Conservation (phyloP, 2,113 vertebrate genomes). For the Takifugu flavidus region DNA sequence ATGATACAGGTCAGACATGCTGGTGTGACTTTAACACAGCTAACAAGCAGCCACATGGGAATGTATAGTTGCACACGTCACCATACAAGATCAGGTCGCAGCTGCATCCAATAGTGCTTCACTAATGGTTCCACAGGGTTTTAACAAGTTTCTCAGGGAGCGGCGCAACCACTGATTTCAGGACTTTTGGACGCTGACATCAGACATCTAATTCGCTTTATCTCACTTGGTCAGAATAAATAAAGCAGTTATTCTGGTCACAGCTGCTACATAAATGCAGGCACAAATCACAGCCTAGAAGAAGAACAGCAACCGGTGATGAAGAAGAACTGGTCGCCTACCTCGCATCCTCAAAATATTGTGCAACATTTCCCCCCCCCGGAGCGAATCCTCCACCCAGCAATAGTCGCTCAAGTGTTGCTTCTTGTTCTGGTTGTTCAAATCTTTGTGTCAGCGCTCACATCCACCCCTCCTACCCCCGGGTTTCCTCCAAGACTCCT, state of each 20-base stretch:
- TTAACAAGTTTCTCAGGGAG: constrained; percentile 24
- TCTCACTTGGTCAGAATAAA: no score
- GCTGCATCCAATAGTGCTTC: constrained; percentile 20
- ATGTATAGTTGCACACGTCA: constrained; percentile 6
- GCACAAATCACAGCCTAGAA: neutral
- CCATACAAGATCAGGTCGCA: constrained; percentile 20
- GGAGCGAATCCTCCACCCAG: constrained; percentile 47
- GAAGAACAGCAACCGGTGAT: neutral
- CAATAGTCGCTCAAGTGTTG: constrained; percentile 26
- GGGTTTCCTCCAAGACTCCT: constrained; percentile 64
- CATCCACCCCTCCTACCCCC: constrained; percentile 12
- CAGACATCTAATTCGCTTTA: neutral
- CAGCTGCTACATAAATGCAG: neutral
- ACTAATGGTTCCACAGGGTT: constrained; percentile 17
- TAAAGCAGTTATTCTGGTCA: neutral
- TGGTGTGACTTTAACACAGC: no score
- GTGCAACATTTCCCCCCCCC: constrained; percentile 46
- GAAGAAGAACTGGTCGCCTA: constrained; percentile 38
- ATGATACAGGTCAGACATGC: no score
- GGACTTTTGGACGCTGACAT: neutral
- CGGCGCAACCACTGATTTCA: neutral
- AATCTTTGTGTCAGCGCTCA: constrained; percentile 49
- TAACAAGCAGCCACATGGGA: constrained; percentile 6
- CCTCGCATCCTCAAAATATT: constrained; percentile 57
- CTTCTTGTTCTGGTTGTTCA: constrained; percentile 44